phyloP scores from a whole-genome alignment of 2,113 vertebrate species.

The Epinephelus lanceolatus region DNA sequence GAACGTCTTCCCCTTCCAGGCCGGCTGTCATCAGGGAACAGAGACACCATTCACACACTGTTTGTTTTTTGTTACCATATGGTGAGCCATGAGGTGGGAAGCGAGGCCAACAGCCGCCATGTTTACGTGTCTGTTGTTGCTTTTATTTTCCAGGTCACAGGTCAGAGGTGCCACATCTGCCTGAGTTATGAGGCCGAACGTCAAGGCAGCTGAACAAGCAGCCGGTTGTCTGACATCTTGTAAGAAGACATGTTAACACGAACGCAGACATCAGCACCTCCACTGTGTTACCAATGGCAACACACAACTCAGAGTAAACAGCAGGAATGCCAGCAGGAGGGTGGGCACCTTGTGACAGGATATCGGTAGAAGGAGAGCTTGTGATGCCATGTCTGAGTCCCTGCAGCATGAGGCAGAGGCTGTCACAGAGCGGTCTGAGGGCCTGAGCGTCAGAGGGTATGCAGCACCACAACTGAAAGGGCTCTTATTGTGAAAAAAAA shows the following conservation, averaged over 20 bases:
- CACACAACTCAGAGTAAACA: slow-evolving; percentile 1
- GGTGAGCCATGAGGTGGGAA: neutral
- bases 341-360: slow-evolving; percentile 42
- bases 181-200: slow-evolving; percentile 21
- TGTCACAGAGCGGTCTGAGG: neutral
- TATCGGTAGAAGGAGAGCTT: neutral
- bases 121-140: slow-evolving; percentile 36
- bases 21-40: slow-evolving; percentile 31
- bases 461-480: neutral
- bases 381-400: slow-evolving; percentile 13
- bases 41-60: slow-evolving; percentile 43
- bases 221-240: slow-evolving; percentile 6
- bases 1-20: slow-evolving; percentile 23
- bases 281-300: slow-evolving; percentile 22
- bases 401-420: neutral
- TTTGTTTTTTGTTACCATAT: slow-evolving; percentile 49
- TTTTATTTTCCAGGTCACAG: slow-evolving; percentile 37
- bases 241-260: slow-evolving; percentile 1
- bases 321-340: neutral
- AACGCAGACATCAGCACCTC: neutral
- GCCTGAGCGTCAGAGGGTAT: neutral
- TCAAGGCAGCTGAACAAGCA: slow-evolving; percentile 13
- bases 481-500: neutral
- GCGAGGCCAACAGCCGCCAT: neutral
- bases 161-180: slow-evolving; percentile 57